Base-by-base conservation (phyloP, 2,113 vertebrate species). In the Halcyon malimbica region DNA sequence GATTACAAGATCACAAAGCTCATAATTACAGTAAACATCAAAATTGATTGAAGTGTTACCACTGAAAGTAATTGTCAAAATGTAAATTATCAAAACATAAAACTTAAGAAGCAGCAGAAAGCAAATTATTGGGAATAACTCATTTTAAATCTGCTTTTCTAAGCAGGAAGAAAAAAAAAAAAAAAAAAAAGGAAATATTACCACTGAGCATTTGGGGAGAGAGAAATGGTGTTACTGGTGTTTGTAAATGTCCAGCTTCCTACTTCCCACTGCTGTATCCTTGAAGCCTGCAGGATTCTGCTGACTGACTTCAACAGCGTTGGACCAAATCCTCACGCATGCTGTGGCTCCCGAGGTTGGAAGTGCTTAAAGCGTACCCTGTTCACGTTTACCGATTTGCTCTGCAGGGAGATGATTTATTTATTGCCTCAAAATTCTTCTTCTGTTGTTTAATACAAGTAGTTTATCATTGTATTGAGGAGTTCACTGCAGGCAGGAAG, bases 401-500 rank as follows among this genome's bases (percentile, higher is more conserved):
- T 91, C 83, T 71, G 63, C 79, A 46, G 69, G 74, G 57, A 91
- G 41, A 84, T 76, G 91, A 95, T 95, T 93, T 95, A 91, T 91
- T 91, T 88, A 81, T 88, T 88, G 87, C 21, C 69, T 93, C 79
- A 81, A 67, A 91, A 71, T 33, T 96, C 92, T 94, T 97, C 90
- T 94, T 73, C 85, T 82, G 75, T 85, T 95, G 62, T 84, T 93
- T 87, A 94, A 90, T 94, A 86, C 92, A 90, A 89, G 90, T 93
- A 96, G 85, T 96, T 97, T 96, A 96, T 97, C 96, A 96, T 97
- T 88, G 97, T 95, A 89, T 53, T 87, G 68, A 83, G 79, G 35
- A 95, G 46, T 28, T 75, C 50, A 84, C 91, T n/a, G 41, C 73
- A 97, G 96, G 95, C 89, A 97, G 88, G 85, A 82, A 28, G 93